phyloP scores from a whole-genome alignment of 2,113 vertebrate species.

The Tamias sibiricus region DNA sequence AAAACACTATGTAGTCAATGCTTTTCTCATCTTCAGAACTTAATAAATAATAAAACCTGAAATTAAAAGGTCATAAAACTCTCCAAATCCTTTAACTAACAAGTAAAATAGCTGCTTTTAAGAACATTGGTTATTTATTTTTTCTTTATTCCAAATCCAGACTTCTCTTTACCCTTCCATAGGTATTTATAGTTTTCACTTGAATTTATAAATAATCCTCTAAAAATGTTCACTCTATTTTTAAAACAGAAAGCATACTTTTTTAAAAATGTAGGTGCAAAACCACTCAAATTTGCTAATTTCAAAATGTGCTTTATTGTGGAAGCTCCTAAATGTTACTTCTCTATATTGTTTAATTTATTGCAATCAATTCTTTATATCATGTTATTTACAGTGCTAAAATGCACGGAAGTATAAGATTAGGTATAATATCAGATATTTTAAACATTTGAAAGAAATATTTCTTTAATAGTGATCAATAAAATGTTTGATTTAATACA shows the following conservation, averaged over 20 bases:
- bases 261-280: background rate
- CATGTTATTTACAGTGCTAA: background rate
- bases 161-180: background rate
- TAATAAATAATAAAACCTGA: background rate
- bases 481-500: background rate
- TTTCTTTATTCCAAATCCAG: background rate
- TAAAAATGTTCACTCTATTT: conserved; percentile 48
- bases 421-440: background rate
- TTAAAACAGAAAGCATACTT: background rate
- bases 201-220: conserved; percentile 47
- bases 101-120: background rate
- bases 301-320: conserved; percentile 12
- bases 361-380: background rate
- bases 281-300: background rate
- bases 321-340: background rate
- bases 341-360: background rate
- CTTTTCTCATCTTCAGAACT: background rate
- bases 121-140: conserved; percentile 11
- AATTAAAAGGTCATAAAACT: conserved; percentile 27
- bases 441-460: background rate
- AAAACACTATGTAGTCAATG: background rate
- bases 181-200: background rate
- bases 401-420: background rate
- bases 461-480: background rate
- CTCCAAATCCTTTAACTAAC: background rate